phyloP scores from a whole-genome alignment of 2,888 invertebrate species.

The Melanchra persicariae region DNA sequence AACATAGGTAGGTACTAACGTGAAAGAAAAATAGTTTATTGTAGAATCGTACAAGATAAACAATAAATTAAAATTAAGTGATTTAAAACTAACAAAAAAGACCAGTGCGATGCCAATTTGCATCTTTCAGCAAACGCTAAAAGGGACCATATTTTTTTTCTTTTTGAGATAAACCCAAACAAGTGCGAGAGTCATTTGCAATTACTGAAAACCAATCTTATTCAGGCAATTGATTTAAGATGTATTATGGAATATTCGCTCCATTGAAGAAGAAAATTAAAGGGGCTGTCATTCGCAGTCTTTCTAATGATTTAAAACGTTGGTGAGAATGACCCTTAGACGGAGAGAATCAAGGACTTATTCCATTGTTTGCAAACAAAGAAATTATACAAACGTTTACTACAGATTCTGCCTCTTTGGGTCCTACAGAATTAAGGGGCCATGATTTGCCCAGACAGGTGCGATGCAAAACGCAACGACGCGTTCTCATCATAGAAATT shows the following conservation, averaged over 20 bases:
- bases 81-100: too few species aligned
- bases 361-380: conserved; percentile 9
- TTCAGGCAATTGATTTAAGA: conserved; percentile 28
- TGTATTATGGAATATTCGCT: conserved; percentile 29
- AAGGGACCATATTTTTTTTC: too few species aligned
- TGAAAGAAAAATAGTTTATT: too few species aligned
- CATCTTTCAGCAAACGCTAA: too few species aligned
- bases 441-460: not conserved
- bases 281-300: conserved; percentile 11
- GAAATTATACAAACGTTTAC: not conserved
- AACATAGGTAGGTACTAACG: too few species aligned
- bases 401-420: not conserved
- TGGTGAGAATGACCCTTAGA: not conserved
- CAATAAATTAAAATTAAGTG: too few species aligned
- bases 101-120: too few species aligned
- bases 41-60: too few species aligned
- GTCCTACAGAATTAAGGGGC: too few species aligned
- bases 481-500: not conserved
- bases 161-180: not conserved
- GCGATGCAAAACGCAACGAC: not conserved
- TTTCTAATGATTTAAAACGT: conserved; percentile 34
- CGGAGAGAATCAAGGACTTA: not conserved
- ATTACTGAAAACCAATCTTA: conserved; percentile 22
- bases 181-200: not conserved
- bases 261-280: conserved; percentile 36